A percentile compares a stretch with the other conserved stretches of the same genome.
phyloP scores from a whole-genome alignment of 2,888 invertebrate species.

The Euzophera pinguis region DNA sequence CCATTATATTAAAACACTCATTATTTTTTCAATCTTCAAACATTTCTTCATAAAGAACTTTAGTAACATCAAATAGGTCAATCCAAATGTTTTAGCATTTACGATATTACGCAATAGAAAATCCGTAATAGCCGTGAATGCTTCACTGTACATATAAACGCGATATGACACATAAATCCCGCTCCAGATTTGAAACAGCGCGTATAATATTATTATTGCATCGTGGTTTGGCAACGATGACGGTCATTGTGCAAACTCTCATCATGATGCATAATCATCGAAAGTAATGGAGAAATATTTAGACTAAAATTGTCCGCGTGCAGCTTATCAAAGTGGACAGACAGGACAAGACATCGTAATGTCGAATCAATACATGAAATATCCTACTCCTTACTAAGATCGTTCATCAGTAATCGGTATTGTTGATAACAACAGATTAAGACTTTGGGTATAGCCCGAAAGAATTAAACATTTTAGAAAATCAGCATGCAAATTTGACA shows the following conservation, averaged over 20 bases:
- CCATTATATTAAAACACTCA: no score
- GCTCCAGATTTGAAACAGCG: slow-evolving; percentile 45
- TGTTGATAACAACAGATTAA: no score
- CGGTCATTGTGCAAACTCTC: slow-evolving; percentile 40
- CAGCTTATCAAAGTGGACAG: no score
- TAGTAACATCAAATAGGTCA: no score
- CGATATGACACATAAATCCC: slow-evolving; percentile 31
- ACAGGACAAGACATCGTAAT: no score
- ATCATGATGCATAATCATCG: slow-evolving; percentile 31
- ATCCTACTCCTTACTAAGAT: no score
- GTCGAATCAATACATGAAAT: no score
- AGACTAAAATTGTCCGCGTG: not conserved
- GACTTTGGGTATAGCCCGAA: no score
- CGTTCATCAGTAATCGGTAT: no score
- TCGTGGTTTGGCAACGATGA: slow-evolving; percentile 38
- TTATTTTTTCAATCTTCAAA: no score
- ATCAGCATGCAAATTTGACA: no score
- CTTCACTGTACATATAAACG: slow-evolving; percentile 15
- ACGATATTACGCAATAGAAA: slow-evolving; percentile 7
- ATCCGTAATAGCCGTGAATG: slow-evolving; percentile 6
- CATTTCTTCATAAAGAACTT: not conserved
- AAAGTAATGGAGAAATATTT: slow-evolving; percentile 19
- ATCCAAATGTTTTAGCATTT: not conserved
- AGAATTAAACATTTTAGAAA: no score
- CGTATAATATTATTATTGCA: slow-evolving; percentile 41